Evolutionary conservation across 2,888 invertebrate species (phyloP), one percentile per base, ranked within the genome.

Genomic region (Caenorhabditis sp.): DNA sequence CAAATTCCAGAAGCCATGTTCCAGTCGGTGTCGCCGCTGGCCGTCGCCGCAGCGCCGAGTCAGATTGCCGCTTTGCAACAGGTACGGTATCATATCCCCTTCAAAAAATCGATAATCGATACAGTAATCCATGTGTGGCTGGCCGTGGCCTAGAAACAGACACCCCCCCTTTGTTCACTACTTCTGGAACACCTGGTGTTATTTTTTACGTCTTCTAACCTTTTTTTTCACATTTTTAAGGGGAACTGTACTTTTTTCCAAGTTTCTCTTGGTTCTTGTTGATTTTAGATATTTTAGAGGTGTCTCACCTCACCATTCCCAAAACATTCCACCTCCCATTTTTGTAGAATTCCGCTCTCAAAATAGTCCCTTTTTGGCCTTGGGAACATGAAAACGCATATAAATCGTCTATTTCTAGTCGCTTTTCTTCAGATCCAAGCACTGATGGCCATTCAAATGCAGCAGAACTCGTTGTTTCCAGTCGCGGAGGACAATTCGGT

Each of bases 1-100:
- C 24, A 67, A 74, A 53, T 67, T 74, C 40, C 74, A 74, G 74
- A 74, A 74, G 74, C 74, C 18, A 74, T 74, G 74, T 35, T 74
- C 50, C 72, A 72, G 72, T 65, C 72, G 72, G 72, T 58, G 18
- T 67, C 74, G 60, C 40, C 60, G 67, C 58, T 67, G 35, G 56
- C 56, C 20, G 37, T 47, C 32, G 32, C 56, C 37, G n/a, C 67
- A n/a, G 64, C 56, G 15, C 74, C 74, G 20, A 67, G 50, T 22
- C 74, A 74, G 8, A 56, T 72, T 22, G 58, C 40, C 13, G 74
- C 74, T 22, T 32, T 74, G n/a, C 74, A 74, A 22, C 74, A 74
- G 74, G 74, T 67, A n/a, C n/a, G n/a, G n/a, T n/a, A n/a, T n/a
- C n/a, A n/a, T n/a, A n/a, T n/a, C n/a, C n/a, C n/a, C n/a, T n/a